Evolutionary conservation across 2,888 invertebrate species (phyloP).

Genomic region (Beris chalybata): DNA sequence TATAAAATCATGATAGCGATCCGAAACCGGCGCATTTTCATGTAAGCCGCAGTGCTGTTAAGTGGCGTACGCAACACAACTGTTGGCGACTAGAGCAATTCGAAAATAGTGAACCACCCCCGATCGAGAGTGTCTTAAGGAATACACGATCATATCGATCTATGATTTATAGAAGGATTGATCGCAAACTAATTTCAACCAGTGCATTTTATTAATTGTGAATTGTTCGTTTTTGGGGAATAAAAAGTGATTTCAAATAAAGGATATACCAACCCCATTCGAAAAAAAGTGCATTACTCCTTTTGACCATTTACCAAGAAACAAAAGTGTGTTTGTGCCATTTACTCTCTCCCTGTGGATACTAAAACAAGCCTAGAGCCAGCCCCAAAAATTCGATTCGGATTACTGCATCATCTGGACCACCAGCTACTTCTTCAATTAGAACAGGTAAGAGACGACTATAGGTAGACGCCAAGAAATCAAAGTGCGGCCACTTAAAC

Average conservation of each 20-base stretch:
- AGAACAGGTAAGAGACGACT: constrained; percentile 29
- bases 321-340: constrained; percentile 25
- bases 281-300: constrained; percentile 21
- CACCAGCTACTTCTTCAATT: constrained; percentile 4
- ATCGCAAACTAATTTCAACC: too few species aligned
- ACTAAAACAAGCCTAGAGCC: constrained; percentile 26
- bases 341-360: constrained; percentile 14
- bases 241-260: too few species aligned
- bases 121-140: too few species aligned
- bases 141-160: too few species aligned
- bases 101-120: too few species aligned
- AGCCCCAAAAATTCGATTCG: constrained; percentile 27
- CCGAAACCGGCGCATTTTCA: constrained; percentile 56
- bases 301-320: constrained; percentile 12
- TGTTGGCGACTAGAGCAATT: too few species aligned
- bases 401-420: constrained; percentile 25
- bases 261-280: too few species aligned
- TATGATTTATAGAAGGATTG: too few species aligned
- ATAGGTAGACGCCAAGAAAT: neutral
- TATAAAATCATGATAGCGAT: constrained; percentile 58
- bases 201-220: too few species aligned
- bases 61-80: constrained; percentile 39
- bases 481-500: neutral
- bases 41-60: constrained; percentile 55
- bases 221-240: too few species aligned